phyloP scores from a whole-genome alignment of 1,140 invertebrate genomes.

The Adelges cooleyi region DNA sequence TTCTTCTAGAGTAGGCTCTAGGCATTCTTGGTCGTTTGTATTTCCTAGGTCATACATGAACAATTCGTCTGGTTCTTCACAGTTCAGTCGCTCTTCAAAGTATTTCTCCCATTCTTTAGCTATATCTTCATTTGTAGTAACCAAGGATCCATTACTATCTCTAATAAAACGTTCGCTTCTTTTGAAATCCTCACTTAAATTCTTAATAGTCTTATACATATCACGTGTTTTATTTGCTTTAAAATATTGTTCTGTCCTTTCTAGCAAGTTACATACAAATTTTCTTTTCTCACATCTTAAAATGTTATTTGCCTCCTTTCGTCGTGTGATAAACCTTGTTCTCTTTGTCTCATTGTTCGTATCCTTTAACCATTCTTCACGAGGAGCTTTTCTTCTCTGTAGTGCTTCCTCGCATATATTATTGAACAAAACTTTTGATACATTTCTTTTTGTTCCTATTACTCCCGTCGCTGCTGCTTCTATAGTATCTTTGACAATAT shows the following conservation, averaged over 20 bases:
- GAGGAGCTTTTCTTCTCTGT: slow-evolving; percentile 21
- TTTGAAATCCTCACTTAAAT: slow-evolving; percentile 26
- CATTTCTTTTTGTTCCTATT: slow-evolving; percentile 13
- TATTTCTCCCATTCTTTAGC: slow-evolving; percentile 26
- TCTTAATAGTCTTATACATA: slow-evolving; percentile 14
- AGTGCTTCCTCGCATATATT: slow-evolving; percentile 22
- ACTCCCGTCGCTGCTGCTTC: not conserved
- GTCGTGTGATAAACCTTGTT: not conserved
- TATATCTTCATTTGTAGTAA: slow-evolving; percentile 3
- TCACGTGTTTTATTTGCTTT: not conserved
- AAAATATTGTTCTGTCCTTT: slow-evolving; percentile 19
- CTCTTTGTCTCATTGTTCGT: slow-evolving; percentile 12
- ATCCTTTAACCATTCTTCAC: not conserved
- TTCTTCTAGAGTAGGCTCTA: slow-evolving; percentile 19
- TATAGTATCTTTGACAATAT: not conserved
- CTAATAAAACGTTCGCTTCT: slow-evolving; percentile 20
- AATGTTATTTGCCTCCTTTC: slow-evolving; percentile 22
- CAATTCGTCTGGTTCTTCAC: slow-evolving; percentile 1
- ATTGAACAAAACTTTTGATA: slow-evolving; percentile 30
- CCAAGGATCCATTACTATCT: slow-evolving; percentile 22
- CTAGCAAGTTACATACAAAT: slow-evolving; percentile 11
- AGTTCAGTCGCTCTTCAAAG: slow-evolving; percentile 28
- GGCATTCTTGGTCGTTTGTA: not conserved
- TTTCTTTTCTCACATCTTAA: slow-evolving; percentile 30
- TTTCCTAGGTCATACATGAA: not conserved